Evolutionary conservation across 1,140 invertebrate species (phyloP).

Genomic region (Drosophila carrolli): DNA sequence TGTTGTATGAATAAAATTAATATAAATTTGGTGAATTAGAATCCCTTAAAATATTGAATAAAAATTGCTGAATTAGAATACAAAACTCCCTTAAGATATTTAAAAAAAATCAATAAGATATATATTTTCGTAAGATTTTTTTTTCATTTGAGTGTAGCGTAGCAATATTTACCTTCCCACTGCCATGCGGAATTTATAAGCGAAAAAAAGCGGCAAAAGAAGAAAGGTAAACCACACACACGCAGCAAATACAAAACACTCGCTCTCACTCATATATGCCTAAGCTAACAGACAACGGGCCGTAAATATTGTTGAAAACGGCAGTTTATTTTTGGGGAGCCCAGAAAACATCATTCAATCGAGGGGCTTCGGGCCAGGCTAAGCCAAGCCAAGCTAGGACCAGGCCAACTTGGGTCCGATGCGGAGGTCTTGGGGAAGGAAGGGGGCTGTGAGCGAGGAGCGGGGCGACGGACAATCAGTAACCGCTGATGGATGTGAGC

Average conservation of each 20-base stretch:
- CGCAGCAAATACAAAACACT: constrained; percentile 37
- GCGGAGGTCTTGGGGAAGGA: not conserved
- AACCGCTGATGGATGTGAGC: constrained; percentile 70
- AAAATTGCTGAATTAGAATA: too few relatives aligned
- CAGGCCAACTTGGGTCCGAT: constrained; percentile 14
- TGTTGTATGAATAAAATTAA: too few relatives aligned
- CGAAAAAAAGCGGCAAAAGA: constrained; percentile 24
- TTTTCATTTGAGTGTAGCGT: constrained; percentile 11
- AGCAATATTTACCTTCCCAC: constrained; percentile 9
- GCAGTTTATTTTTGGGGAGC: constrained; percentile 74
- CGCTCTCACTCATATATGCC: constrained; percentile 51
- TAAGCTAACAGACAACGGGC: constrained; percentile 73
- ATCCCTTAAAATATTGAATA: too few relatives aligned
- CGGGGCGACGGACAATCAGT: constrained; percentile 27
- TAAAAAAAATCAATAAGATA: too few relatives aligned
- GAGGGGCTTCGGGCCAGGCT: constrained; percentile 40
- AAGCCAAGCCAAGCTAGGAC: constrained; percentile 17
- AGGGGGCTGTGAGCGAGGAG: not conserved
- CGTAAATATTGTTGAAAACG: constrained; percentile 79
- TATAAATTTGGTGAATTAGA: too few relatives aligned
- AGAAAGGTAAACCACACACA: constrained; percentile 34
- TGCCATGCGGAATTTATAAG: constrained; percentile 61
- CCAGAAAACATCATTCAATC: constrained; percentile 69
- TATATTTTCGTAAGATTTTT: not conserved
- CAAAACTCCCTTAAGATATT: too few relatives aligned